Evolutionary conservation across 2,797 vertebrate species (phyloP).

Genomic region (Alfaro cultratus): DNA sequence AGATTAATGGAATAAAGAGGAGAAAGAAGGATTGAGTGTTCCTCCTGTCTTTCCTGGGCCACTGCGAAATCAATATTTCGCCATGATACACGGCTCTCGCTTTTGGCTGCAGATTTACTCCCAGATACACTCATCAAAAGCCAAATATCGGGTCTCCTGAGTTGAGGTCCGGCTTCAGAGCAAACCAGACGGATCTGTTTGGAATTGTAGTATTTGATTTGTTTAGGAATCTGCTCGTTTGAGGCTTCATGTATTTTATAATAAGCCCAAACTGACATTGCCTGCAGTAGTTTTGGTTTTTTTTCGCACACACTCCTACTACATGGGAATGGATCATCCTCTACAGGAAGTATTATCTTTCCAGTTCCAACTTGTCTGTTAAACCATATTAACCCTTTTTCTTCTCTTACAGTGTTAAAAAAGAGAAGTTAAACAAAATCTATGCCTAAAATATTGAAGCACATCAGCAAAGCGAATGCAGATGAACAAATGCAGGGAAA

Average conservation of each 20-base stretch:
- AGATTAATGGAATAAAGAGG: constrained; percentile 76
- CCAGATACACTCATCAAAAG: constrained; percentile 51
- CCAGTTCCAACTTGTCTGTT: constrained; percentile 55
- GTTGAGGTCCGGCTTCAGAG: constrained; percentile 19
- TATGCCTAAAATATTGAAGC: constrained; percentile 17
- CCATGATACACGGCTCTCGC: constrained; percentile 53
- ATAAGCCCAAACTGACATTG: constrained; percentile 19
- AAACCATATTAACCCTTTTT: constrained; percentile 36
- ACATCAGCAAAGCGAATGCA: neutral
- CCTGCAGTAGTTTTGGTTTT: neutral
- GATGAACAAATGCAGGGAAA: neutral
- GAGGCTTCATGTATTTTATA: constrained; percentile 21
- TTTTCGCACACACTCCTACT: constrained; percentile 12
- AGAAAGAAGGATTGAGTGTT: constrained; percentile 34
- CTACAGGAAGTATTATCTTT: constrained; percentile 24
- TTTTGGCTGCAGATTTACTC: constrained; percentile 28
- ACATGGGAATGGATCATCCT: constrained; percentile 23
- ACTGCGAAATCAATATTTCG: constrained; percentile 68
- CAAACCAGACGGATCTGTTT: constrained; percentile 37
- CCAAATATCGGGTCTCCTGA: constrained; percentile 47
- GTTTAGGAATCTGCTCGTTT: constrained; percentile 47
- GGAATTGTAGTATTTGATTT: constrained; percentile 73
- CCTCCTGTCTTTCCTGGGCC: constrained; percentile 61
- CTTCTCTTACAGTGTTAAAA: constrained; percentile 17
- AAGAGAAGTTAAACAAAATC: neutral